A percentile compares a stretch with the other conserved stretches of the same genome.
These are phyloP conservation scores for Drosophila picticornis DNA, from an alignment of 2,888 invertebrate genomes.

Conservation along the genomic window DNA sequence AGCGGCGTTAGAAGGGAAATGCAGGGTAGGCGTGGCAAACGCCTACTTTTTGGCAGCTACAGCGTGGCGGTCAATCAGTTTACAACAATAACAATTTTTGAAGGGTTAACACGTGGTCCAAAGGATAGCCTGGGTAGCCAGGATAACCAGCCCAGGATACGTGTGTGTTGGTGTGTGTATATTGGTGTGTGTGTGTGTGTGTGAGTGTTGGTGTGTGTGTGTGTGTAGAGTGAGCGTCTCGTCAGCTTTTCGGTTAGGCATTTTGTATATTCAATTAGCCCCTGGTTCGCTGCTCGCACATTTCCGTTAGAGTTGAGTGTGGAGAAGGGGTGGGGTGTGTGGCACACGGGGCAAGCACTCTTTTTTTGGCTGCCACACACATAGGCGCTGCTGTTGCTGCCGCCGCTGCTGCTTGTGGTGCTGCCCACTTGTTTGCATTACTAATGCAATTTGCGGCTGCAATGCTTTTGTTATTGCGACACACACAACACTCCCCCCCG, in stretches of 20 bases:
- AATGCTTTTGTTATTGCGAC: conserved; percentile 70
- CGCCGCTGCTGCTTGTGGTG: conserved; percentile 14
- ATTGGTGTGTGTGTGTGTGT: neutral
- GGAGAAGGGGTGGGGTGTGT: neutral
- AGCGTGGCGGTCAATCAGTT: conserved; percentile 67
- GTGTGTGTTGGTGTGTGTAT: neutral
- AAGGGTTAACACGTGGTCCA: conserved; percentile 75
- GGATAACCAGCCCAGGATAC: conserved; percentile 8
- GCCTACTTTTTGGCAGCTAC: conserved; percentile 26
- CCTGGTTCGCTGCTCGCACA: conserved; percentile 26
- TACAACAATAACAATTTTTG: conserved; percentile 70
- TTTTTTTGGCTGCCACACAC: conserved; percentile 1
- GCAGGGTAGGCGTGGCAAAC: conserved; percentile 14
- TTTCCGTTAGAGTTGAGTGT: conserved; percentile 34
- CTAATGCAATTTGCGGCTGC: conserved; percentile 79
- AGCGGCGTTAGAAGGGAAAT: too few species aligned
- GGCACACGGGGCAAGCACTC: neutral
- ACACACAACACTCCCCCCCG: conserved; percentile 10
- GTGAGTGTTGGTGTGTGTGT: neutral
- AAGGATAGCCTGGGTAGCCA: conserved; percentile 1
- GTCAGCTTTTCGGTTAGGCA: conserved; percentile 54
- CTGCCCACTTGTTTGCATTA: conserved; percentile 75
- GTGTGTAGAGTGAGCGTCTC: conserved; percentile 16
- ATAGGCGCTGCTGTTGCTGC: conserved; percentile 13
- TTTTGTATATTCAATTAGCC: conserved; percentile 75